Percentiles rank a stretch among this genome's conserved stretches.
These are phyloP conservation scores for Acrossocheilus wenchowensis DNA, from an alignment of 2,797 vertebrate genomes.

Conservation along the genomic window DNA sequence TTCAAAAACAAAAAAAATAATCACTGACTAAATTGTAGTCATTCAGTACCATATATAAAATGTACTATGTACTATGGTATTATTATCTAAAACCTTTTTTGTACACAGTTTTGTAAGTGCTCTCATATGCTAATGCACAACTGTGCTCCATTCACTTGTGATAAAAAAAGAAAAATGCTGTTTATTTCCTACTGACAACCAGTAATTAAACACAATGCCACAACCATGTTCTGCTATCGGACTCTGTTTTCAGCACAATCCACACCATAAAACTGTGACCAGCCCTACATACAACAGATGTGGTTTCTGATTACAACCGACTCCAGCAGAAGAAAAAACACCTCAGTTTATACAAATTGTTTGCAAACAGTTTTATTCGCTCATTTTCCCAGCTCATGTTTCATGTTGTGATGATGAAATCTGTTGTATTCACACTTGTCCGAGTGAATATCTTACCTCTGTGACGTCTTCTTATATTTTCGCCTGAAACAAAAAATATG, in stretches of 20 bases:
- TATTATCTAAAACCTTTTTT: neutral
- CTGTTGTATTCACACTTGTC: neutral
- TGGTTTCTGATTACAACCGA: conserved; percentile 5
- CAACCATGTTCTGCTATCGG: neutral
- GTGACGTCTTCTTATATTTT: conserved; percentile 73
- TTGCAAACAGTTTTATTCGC: conserved; percentile 29
- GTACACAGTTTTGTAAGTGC: neutral
- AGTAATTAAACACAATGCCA: conserved; percentile 34
- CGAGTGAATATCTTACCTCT: conserved; percentile 65
- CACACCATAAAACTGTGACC: neutral
- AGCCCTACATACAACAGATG: neutral
- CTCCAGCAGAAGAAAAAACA: neutral
- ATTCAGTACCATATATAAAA: neutral
- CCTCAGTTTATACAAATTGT: conserved; percentile 5
- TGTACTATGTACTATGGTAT: neutral
- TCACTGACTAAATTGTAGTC: neutral
- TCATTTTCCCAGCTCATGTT: neutral
- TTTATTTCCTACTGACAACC: conserved; percentile 29
- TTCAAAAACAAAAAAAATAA: neutral
- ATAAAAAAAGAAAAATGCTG: conserved; percentile 27
- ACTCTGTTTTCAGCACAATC: conserved; percentile 10
- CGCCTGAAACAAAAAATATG: conserved; percentile 59
- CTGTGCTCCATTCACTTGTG: conserved; percentile 7
- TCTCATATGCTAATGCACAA: conserved; percentile 45
- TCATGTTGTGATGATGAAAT: neutral